Percentiles rank a stretch among this genome's conserved stretches.
Conservation (phyloP, 2,888 invertebrate genomes). For the Bombyx huttoni region DNA sequence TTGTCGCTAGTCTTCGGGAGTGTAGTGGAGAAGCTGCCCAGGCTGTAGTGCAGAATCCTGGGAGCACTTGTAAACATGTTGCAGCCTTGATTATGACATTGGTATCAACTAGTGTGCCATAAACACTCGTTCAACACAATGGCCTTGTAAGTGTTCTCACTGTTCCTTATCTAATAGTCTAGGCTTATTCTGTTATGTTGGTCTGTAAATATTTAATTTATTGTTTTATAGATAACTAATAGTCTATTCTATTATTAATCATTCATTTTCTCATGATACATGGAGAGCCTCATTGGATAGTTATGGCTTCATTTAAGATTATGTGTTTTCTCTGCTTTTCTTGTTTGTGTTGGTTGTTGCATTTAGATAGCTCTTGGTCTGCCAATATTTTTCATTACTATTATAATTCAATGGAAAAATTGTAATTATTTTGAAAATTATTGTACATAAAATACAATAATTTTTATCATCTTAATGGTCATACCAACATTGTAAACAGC, state of each 20-base stretch:
- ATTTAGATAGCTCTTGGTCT: neutral
- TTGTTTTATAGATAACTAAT: neutral
- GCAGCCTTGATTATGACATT: slow-evolving; percentile 62
- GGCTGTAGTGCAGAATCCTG: neutral
- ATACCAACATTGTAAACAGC: no score
- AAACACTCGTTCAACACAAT: slow-evolving; percentile 13
- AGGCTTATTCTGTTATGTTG: slow-evolving; percentile 5
- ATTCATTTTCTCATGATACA: slow-evolving; percentile 1
- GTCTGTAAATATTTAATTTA: neutral
- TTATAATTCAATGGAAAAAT: no score
- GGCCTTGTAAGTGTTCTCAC: slow-evolving; percentile 27
- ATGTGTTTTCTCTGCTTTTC: neutral
- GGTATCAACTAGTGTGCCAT: slow-evolving; percentile 14
- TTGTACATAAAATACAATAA: no score
- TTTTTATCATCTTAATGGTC: no score
- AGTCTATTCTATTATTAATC: neutral
- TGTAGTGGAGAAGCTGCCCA: neutral
- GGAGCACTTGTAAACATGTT: slow-evolving; percentile 16
- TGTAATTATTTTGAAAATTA: no score
- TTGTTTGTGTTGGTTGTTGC: neutral
- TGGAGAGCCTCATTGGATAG: neutral
- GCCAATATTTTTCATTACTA: no score
- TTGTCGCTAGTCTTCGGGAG: neutral
- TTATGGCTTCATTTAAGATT: neutral
- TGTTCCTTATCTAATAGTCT: slow-evolving; percentile 10